These are phyloP conservation scores for Drosophila seguyi DNA, from an alignment of 1,140 invertebrate species.

Conservation along the genomic window DNA sequence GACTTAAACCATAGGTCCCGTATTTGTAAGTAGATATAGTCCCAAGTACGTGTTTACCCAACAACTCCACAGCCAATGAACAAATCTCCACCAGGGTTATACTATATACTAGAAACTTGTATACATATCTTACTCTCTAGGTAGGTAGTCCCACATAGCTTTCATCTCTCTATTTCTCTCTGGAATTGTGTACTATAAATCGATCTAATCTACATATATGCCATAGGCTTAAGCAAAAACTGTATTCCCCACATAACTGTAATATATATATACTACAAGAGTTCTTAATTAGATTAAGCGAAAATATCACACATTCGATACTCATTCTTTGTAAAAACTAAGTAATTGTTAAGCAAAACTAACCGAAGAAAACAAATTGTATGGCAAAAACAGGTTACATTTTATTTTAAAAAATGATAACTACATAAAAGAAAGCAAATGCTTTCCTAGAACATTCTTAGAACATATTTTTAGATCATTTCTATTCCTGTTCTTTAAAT, in stretches of 20 bases:
- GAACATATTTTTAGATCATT: slow-evolving; percentile 21
- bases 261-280: slow-evolving; percentile 34
- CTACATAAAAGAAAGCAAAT: not conserved
- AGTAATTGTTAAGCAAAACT: slow-evolving; percentile 45
- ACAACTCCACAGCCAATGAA: slow-evolving; percentile 3
- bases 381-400: slow-evolving; percentile 50
- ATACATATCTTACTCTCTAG: slow-evolving; percentile 28
- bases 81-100: slow-evolving; percentile 18
- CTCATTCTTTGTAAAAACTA: slow-evolving; percentile 56
- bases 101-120: slow-evolving; percentile 18
- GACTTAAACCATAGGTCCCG: slow-evolving; percentile 9
- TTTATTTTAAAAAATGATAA: slow-evolving; percentile 1
- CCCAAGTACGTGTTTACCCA: slow-evolving; percentile 9
- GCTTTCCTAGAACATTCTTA: slow-evolving; percentile 15
- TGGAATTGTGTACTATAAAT: slow-evolving; percentile 37
- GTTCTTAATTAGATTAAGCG: slow-evolving; percentile 48
- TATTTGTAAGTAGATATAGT: slow-evolving; percentile 26
- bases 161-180: slow-evolving; percentile 28
- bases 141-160: slow-evolving; percentile 46
- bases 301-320: slow-evolving; percentile 37
- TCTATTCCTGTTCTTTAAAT: slow-evolving; percentile 1
- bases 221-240: slow-evolving; percentile 41
- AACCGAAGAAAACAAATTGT: slow-evolving; percentile 39
- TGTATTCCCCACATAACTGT: slow-evolving; percentile 37
- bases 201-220: slow-evolving; percentile 22